Conservation (phyloP, 30 jellyfish, hydroid and myxozoan species). For the Aurelia aurita region DNA sequence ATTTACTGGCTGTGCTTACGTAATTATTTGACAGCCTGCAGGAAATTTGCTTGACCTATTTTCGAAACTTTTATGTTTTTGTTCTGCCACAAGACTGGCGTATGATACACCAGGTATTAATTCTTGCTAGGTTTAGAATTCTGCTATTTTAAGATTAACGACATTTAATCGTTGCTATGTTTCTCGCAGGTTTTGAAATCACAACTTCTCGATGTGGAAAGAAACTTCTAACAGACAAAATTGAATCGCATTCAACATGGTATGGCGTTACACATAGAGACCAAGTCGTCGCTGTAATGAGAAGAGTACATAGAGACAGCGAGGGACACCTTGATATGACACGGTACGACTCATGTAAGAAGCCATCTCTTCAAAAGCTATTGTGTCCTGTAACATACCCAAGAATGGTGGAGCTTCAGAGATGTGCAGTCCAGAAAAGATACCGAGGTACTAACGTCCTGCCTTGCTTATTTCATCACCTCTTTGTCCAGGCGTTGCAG, state of each 20-base stretch:
- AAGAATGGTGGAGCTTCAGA: slow-evolving; percentile 56
- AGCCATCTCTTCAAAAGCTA: slow-evolving; percentile 37
- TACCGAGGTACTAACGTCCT: slow-evolving; percentile 61
- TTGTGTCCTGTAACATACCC: slow-evolving; percentile 12
- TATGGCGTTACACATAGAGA: slow-evolving; percentile 69
- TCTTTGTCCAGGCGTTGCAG: slow-evolving; percentile 19
- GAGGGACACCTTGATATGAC: slow-evolving; percentile 77
- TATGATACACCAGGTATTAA: no score
- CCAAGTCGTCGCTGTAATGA: slow-evolving; percentile 64
- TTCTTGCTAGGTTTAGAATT: no score
- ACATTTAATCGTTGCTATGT: no score
- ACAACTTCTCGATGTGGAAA: slow-evolving; percentile 45
- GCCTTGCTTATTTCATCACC: slow-evolving; percentile 28
- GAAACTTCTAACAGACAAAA: slow-evolving; percentile 58
- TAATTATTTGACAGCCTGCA: no score
- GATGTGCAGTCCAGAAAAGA: slow-evolving; percentile 62
- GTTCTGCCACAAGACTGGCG: no score
- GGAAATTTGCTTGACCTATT: no score
- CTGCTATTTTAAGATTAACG: no score
- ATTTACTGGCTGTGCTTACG: no score
- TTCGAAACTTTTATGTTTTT: no score
- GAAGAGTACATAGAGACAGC: slow-evolving; percentile 58
- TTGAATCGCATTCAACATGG: slow-evolving; percentile 72
- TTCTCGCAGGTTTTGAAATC: slow-evolving; percentile 62
- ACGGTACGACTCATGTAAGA: slow-evolving; percentile 70